Base-by-base conservation (phyloP, 2,888 invertebrate genomes). In the Agrenia bidenticulata region DNA sequence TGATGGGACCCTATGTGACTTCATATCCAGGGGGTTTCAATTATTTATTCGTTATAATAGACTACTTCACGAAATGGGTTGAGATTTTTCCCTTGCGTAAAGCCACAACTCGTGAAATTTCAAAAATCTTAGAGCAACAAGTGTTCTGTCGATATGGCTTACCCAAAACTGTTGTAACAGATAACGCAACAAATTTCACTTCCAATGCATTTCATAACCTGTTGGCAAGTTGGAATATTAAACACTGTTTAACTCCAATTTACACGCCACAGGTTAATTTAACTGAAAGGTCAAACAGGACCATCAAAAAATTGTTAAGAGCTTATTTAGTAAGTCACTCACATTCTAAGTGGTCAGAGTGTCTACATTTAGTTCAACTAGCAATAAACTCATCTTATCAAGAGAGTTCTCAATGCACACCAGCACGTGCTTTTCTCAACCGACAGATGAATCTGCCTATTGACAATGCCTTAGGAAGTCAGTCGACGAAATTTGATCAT, bases 231-330 rank as follows among this genome's bases (percentile, higher is more conserved):
- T 63, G 59, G 59, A 49, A 61, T 19, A 42, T 68, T 15, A 62
- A 66, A 15, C 64, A 72, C 9, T 19, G 15, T 1, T 42, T 39
- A 1, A 69, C 66, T 13, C 63, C 68, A 11, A 21, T 61, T 13
- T 73, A 73, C 45, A 65, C 70, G n/a, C 64, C 73, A 0, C 74
- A 75, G 62, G 21, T 64, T 1, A 74, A 75, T 49, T 27, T 64
- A 11, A 41, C 67, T 11, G 75, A 75, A 42, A 9, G 73, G 0
- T 49, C 64, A 0, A 70, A 73, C 39, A 9, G 64, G 4, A 64
- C 58, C 4, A 39, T 71, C 13, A 51, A 51, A 24, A 26, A 13
- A 2, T 27, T 55, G 26, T 27, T 55, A 4, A 13, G 55, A 26
- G 37, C 32, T 26, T 55, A 7, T 27, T 32, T 55, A 2, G 27